Percentiles rank a stretch among this genome's conserved stretches.
phyloP scores from a whole-genome alignment of 1,140 invertebrate species.

The Drosophila fuyamai region DNA sequence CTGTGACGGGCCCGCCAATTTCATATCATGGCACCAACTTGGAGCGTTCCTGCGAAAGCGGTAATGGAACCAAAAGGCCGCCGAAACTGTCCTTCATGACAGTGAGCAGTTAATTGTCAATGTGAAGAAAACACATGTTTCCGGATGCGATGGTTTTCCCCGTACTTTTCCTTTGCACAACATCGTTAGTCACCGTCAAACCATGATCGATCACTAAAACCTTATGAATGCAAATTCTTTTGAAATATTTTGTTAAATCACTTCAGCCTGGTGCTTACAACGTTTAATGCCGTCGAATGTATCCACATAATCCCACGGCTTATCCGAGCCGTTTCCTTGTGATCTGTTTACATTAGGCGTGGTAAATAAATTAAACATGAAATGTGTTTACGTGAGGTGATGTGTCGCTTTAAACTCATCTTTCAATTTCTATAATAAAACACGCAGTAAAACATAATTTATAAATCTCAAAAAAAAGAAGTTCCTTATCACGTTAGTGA shows the following conservation, averaged over 20 bases:
- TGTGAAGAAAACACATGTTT: constrained; percentile 19
- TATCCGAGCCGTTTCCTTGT: background rate
- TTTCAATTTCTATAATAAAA: too few species aligned
- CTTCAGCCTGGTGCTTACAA: constrained; percentile 20
- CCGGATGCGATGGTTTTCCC: background rate
- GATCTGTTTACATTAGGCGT: too few species aligned
- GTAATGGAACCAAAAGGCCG: constrained; percentile 10
- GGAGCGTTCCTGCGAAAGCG: background rate
- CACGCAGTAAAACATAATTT: background rate
- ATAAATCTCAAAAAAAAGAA: too few species aligned
- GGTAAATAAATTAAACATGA: too few species aligned
- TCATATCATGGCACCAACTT: constrained; percentile 23
- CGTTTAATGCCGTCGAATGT: constrained; percentile 10
- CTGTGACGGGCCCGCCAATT: constrained; percentile 11
- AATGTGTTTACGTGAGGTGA: too few species aligned
- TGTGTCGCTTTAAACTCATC: too few species aligned
- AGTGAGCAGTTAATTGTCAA: background rate
- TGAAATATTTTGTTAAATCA: constrained; percentile 45
- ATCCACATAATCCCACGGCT: constrained; percentile 28
- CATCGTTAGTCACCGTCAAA: constrained; percentile 5
- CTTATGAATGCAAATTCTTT: constrained; percentile 36
- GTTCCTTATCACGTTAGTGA: too few species aligned
- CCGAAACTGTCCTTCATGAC: background rate
- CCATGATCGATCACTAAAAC: constrained; percentile 19
- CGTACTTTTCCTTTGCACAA: constrained; percentile 4